Evolutionary conservation across 2,113 vertebrate genomes (phyloP).

Genomic region (Cephalophus harveyi): DNA sequence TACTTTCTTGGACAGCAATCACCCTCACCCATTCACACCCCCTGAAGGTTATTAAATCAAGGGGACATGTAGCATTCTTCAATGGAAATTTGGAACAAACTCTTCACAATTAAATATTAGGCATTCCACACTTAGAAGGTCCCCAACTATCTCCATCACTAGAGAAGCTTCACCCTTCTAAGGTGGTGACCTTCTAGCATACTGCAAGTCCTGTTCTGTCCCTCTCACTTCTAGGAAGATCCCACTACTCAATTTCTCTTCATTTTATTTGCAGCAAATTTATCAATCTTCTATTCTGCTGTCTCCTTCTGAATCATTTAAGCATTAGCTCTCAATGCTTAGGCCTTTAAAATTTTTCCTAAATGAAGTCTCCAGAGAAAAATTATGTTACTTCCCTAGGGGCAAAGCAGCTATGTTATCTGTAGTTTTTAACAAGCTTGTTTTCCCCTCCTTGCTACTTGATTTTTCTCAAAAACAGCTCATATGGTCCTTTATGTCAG

Average conservation of each 20-base stretch:
- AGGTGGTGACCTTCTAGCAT: not conserved
- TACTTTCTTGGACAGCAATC: not conserved
- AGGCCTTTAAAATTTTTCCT: not conserved
- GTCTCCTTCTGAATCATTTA: not conserved
- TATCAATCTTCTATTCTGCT: not conserved
- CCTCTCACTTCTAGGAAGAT: not conserved
- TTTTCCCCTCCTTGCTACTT: not conserved
- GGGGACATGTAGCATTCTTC: not conserved
- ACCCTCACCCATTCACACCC: not conserved
- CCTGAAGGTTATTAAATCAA: not conserved
- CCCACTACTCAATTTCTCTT: not conserved
- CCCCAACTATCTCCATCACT: not conserved
- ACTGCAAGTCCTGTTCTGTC: not conserved
- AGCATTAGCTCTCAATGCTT: conserved; percentile 13
- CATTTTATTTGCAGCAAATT: conserved; percentile 35
- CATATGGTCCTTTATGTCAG: conserved; percentile 9
- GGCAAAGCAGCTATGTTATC: not conserved
- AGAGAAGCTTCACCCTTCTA: not conserved
- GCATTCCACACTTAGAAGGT: not conserved
- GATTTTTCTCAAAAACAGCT: conserved; percentile 16
- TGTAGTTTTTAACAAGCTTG: conserved; percentile 7
- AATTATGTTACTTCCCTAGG: conserved; percentile 22
- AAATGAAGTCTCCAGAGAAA: conserved; percentile 46
- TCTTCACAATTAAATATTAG: conserved; percentile 8
- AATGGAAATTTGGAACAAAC: not conserved